These are phyloP conservation scores for Phoeniculus purpureus DNA, from an alignment of 2,797 vertebrate genomes.

Conservation along the genomic window DNA sequence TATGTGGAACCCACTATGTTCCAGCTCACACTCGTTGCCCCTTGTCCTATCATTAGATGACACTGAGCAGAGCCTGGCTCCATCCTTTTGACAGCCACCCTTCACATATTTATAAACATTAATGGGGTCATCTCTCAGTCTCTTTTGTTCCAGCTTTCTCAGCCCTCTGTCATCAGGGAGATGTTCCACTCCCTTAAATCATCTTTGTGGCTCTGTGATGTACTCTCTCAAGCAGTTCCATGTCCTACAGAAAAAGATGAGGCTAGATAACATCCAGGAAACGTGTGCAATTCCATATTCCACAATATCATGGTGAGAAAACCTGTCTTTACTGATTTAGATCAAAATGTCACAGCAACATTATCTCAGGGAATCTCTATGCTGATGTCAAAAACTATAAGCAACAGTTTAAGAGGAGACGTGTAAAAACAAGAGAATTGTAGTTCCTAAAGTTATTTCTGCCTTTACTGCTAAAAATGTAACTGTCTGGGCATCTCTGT, in stretches of 20 bases:
- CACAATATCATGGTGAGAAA: not conserved
- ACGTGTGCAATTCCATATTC: not conserved
- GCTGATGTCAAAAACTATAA: constrained; percentile 1
- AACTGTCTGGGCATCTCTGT: not conserved
- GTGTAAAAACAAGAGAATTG: not conserved
- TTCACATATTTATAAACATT: too few relatives aligned
- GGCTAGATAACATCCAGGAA: constrained; percentile 19
- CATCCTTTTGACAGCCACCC: too few relatives aligned
- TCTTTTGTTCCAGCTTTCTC: too few relatives aligned
- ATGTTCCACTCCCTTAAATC: too few relatives aligned
- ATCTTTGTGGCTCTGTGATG: too few relatives aligned
- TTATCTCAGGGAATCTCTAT: not conserved
- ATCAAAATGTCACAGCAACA: not conserved
- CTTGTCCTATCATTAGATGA: too few relatives aligned
- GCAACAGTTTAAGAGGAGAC: not conserved
- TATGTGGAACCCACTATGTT: too few relatives aligned
- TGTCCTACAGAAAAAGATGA: not conserved
- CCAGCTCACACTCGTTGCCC: too few relatives aligned
- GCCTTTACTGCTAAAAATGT: not conserved
- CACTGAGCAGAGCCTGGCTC: too few relatives aligned
- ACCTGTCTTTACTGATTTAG: not conserved
- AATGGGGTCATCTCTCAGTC: too few relatives aligned
- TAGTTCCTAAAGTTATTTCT: not conserved
- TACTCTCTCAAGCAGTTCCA: too few relatives aligned
- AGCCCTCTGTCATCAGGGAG: too few relatives aligned